Evolutionary conservation across 2,888 invertebrate genomes (phyloP), one percentile per base, ranked within the genome.

Genomic region (Microplitis deprimator): DNA sequence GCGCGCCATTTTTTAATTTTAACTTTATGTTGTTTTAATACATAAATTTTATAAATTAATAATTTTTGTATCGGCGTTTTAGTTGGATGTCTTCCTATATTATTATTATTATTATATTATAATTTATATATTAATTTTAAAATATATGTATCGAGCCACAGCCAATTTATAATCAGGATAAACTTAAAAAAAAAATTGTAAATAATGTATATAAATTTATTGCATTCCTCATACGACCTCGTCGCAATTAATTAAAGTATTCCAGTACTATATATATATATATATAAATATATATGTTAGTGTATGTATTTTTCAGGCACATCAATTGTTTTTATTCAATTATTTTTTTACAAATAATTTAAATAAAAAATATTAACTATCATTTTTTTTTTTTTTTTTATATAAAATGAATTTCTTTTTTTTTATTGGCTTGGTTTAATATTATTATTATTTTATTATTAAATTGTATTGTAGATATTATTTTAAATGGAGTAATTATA

Each of bases 151-250:
- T 62, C 39, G 17, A 39, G 40, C 61, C 40, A 38, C 39, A 29
- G 40, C 40, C 16, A 13, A 38, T 38, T 62, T 38, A 20, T n/a
- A 41, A 20, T 41, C 50, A 29, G 16, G 17, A 62, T 81, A 80
- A 81, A 80, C 79, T 75, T 77, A 82, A 50, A 76, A 39, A 50
- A 80, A 79, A 81, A 75, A 79, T 79, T 86, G 86, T 86, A 86
- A 86, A 86, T 86, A 86, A 76, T 86, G 85, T 86, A 87, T 73
- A 87, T 86, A 87, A 83, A 83, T 84, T 87, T 84, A 83, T 83
- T 84, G 87, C 87, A 87, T 87, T 87, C 87, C 86, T 86, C 82
- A 81, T 83, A 84, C 84, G 80, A 81, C 72, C 81, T 82, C 82
- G 84, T 84, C 82, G 83, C 81, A 82, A 84, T 82, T 79, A 82